Conservation (phyloP, 2,888 invertebrate species). For the Deilephila porcellus region DNA sequence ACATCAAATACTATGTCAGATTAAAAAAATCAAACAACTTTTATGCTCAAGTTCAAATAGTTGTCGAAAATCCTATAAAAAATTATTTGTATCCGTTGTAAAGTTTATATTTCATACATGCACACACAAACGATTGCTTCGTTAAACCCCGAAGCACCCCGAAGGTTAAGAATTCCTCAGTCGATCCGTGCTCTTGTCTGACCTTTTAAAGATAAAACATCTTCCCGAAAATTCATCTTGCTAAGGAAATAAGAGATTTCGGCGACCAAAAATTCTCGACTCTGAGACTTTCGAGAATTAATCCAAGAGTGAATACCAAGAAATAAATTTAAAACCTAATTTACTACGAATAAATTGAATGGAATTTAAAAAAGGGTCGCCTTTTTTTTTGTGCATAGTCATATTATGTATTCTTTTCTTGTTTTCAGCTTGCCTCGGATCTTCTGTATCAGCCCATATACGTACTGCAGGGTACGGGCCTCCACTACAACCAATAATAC, state of each 20-base stretch:
- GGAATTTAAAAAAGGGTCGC: not conserved
- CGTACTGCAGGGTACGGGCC: no score
- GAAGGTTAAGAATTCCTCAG: slow-evolving; percentile 13
- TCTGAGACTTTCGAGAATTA: not conserved
- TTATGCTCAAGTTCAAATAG: no score
- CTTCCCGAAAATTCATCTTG: not conserved
- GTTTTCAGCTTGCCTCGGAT: no score
- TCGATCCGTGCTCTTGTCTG: slow-evolving; percentile 18
- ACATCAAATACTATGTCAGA: no score
- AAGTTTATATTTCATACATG: not conserved
- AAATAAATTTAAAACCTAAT: slow-evolving; percentile 10
- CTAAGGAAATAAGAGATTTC: slow-evolving; percentile 19
- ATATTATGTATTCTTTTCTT: not conserved
- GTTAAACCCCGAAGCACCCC: not conserved
- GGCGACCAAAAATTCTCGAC: slow-evolving; percentile 2
- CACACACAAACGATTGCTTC: not conserved
- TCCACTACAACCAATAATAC: no score
- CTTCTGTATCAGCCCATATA: no score
- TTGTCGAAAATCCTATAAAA: no score
- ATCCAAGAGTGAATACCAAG: not conserved
- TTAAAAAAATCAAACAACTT: no score
- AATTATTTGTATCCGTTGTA: no score
- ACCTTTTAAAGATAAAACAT: slow-evolving; percentile 11
- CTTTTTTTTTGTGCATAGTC: not conserved
- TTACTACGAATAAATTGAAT: not conserved